Evolutionary conservation across 1,140 invertebrate species (phyloP), one percentile per base, ranked within the genome.

Genomic region (Hycleus phaleratus): DNA sequence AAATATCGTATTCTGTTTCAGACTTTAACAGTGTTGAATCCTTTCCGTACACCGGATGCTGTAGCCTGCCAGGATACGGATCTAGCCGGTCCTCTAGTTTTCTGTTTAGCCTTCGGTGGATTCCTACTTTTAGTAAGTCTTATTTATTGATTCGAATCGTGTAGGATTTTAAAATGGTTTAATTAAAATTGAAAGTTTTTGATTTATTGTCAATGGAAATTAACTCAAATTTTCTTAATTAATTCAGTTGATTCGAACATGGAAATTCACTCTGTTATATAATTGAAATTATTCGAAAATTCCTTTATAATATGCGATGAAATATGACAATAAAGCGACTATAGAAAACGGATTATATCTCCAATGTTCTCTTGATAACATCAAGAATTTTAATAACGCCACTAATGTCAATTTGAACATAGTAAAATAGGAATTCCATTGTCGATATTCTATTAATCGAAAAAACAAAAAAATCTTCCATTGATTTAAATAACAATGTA

Each of bases 11-110:
- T 56, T 53, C 51, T 56, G 18, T 69, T 73, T 49, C 65, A 90
- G 79, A 91, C 89, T 8, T 66, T 87, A 51, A 82, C 87, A 11
- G 88, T 91, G 4, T 72, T 91, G 49, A 91, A 91, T 77, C 88
- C 88, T 2, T 71, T 89, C 50, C 71, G 79, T 38, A 77, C 79
- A 25, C 79, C 80, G 7, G 77, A 85, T 52, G 79, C 83, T 55
- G 73, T 73, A 51, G 81, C 85, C 65, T 70, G 82, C n/a, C 79
- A 83, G 70, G 89, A 93, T 73, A 86, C 87, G 42, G 89, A 91
- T 74, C 77, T 92, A 63, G 87, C 89, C 48, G 89, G 89, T 11
- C 89, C 89, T 18, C 75, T 91, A 44, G 87, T 87, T 7, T 92
- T 91, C 70, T 90, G 89, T 71, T 73, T 91, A 43, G 80, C 85